These are phyloP conservation scores for Orientallactaga bullata DNA, from an alignment of 2,113 vertebrate species.

Conservation along the genomic window DNA sequence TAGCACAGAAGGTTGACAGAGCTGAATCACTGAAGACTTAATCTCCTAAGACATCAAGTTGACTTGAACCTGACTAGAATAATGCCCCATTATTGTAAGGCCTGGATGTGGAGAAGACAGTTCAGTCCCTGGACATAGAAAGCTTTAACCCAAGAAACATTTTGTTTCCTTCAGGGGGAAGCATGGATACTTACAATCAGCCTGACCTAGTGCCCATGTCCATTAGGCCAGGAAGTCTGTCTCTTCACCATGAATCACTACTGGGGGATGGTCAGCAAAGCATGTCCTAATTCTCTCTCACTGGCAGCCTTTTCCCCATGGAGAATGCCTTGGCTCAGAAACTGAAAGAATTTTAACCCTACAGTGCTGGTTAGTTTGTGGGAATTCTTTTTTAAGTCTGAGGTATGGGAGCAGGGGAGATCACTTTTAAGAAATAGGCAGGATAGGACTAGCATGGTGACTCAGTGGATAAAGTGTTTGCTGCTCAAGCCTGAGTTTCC, in stretches of 20 bases:
- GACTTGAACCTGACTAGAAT: background rate
- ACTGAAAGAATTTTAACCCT: background rate
- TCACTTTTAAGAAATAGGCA: background rate
- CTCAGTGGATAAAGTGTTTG: too few species aligned
- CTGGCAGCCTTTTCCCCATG: background rate
- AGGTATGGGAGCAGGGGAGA: background rate
- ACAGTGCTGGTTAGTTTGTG: background rate
- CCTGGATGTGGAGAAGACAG: background rate
- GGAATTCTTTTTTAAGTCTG: constrained; percentile 14
- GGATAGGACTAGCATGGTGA: background rate
- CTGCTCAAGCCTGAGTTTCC: too few species aligned
- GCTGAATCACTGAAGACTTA: background rate
- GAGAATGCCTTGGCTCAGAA: background rate
- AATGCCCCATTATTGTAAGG: background rate
- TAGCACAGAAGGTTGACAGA: background rate
- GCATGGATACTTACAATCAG: background rate
- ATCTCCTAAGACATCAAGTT: background rate
- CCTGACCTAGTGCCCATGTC: background rate
- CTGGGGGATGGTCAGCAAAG: background rate
- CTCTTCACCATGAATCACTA: background rate
- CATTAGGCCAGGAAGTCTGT: background rate
- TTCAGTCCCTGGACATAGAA: background rate
- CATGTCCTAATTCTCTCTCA: background rate
- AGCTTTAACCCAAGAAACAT: background rate
- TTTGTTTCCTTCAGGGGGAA: background rate